phyloP scores from a whole-genome alignment of 2,888 invertebrate genomes.

The Autographa gamma region DNA sequence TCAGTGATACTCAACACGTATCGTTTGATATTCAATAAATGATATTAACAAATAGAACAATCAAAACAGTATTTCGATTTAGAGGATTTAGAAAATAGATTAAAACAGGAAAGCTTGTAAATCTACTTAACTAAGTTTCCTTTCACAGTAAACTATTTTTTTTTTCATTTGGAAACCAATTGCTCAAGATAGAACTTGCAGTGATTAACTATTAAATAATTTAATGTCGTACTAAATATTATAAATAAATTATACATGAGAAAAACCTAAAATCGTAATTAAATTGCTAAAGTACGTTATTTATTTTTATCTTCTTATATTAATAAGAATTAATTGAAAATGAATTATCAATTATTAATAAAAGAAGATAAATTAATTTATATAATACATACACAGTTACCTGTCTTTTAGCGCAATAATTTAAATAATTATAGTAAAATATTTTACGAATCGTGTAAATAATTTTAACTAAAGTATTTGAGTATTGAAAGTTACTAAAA shows the following conservation, averaged over 20 bases:
- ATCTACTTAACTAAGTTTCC: background rate
- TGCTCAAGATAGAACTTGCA: background rate
- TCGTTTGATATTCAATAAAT: conserved; percentile 12
- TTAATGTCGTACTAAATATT: background rate
- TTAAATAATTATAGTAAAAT: conserved; percentile 31
- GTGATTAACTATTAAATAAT: background rate
- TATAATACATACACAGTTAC: conserved; percentile 44
- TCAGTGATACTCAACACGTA: conserved; percentile 40
- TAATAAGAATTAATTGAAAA: background rate
- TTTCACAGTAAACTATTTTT: background rate
- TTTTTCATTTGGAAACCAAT: background rate
- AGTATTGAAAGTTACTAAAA: conserved; percentile 65
- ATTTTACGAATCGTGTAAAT: conserved; percentile 54
- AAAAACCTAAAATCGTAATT: background rate
- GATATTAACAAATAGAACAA: conserved; percentile 17
- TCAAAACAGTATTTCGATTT: conserved; percentile 1
- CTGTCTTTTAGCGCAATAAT: conserved; percentile 56
- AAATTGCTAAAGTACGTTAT: background rate
- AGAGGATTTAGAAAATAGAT: background rate
- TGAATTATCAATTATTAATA: background rate
- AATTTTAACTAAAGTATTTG: conserved; percentile 47
- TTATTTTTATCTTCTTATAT: background rate
- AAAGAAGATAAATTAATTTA: background rate
- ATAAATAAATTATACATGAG: background rate
- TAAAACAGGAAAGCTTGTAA: background rate